Percentiles rank a stretch among this genome's conserved stretches.
Conservation (phyloP, 1,140 invertebrate genomes). For the Drosophila santomea region DNA sequence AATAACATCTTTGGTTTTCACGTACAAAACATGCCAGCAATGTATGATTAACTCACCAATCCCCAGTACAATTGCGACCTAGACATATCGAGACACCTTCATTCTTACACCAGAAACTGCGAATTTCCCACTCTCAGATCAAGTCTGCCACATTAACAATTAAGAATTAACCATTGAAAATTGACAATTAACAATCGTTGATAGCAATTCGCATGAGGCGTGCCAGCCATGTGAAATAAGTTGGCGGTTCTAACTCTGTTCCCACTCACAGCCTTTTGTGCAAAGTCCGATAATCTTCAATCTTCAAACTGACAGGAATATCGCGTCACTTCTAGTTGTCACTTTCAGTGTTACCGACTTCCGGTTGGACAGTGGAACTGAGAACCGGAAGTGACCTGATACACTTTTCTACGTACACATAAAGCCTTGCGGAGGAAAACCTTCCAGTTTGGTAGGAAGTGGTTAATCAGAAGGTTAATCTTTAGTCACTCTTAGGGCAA, state of each 20-base stretch:
- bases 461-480: neutral
- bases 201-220: slow-evolving; percentile 1
- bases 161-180: too few species aligned
- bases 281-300: slow-evolving; percentile 3
- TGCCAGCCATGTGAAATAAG: slow-evolving; percentile 25
- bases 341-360: neutral
- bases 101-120: slow-evolving; percentile 1
- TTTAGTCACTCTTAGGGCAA: neutral
- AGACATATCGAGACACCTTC: slow-evolving; percentile 21
- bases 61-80: slow-evolving; percentile 21
- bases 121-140: slow-evolving; percentile 9
- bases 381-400: neutral
- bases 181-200: neutral
- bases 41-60: slow-evolving; percentile 14
- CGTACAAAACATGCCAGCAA: slow-evolving; percentile 23
- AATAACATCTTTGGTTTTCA: slow-evolving; percentile 9
- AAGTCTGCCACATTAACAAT: neutral
- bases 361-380: neutral
- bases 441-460: too few species aligned
- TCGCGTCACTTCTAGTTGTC: neutral
- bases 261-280: slow-evolving; percentile 9
- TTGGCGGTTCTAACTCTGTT: slow-evolving; percentile 52
- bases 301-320: neutral
- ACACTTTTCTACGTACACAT: slow-evolving; percentile 45
- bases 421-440: slow-evolving; percentile 14